phyloP scores from a whole-genome alignment of 2,888 invertebrate species.

The Erynnis tages region DNA sequence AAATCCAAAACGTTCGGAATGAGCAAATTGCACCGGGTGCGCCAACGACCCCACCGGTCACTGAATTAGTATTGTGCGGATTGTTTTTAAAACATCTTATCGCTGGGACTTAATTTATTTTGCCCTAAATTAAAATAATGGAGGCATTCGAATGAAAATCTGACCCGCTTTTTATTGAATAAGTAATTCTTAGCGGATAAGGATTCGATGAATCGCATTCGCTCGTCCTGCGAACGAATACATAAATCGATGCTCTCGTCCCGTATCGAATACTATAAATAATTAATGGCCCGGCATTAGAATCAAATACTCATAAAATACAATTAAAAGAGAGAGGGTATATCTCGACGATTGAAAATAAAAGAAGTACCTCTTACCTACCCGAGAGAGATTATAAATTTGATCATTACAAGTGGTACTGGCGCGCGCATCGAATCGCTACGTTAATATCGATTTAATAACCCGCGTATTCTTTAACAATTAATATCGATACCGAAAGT shows the following conservation, averaged over 20 bases:
- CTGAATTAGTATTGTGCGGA: constrained; percentile 39
- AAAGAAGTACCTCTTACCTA: constrained; percentile 73
- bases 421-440: constrained; percentile 68
- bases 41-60: constrained; percentile 36
- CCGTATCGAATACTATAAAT: constrained; percentile 80
- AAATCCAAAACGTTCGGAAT: constrained; percentile 52
- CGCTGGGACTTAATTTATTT: constrained; percentile 34
- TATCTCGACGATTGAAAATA: constrained; percentile 72
- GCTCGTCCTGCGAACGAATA: constrained; percentile 49
- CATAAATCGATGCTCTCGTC: constrained; percentile 74
- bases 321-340: constrained; percentile 79
- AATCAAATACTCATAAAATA: constrained; percentile 82
- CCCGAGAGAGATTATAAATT: constrained; percentile 77
- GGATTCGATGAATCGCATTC: constrained; percentile 42
- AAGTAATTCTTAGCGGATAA: constrained; percentile 20
- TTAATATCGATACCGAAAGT: constrained; percentile 49
- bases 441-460: constrained; percentile 74
- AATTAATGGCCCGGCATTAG: constrained; percentile 79
- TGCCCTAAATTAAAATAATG: constrained; percentile 25
- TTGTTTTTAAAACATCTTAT: constrained; percentile 29
- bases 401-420: constrained; percentile 76
- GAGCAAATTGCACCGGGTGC: constrained; percentile 47
- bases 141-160: background rate
- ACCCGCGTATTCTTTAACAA: constrained; percentile 60
- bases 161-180: constrained; percentile 12